Evolutionary conservation across 2,888 invertebrate species (phyloP), one percentile per base, ranked within the genome.

Genomic region (Tetropium fuscum): DNA sequence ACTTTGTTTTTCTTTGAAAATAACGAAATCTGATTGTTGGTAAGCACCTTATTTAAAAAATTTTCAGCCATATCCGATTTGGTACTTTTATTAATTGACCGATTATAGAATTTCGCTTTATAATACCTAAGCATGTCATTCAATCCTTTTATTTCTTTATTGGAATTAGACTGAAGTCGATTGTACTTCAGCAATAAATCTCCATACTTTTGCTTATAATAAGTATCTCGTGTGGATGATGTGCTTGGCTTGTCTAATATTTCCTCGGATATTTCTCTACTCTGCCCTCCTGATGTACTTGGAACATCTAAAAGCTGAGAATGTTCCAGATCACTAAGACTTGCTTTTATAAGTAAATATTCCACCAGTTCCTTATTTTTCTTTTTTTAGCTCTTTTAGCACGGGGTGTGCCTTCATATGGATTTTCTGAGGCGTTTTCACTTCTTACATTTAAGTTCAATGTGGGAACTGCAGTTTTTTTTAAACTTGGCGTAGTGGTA

Each of bases 391-490:
- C 10, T 41, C 41, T 20, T 41, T 41, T 41, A n/a, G 10, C 10
- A 41, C 22, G 20, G 20, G 22, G 41, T 22, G 41, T 41, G 7
- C 7, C 22, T 41, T 34, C 34, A 34, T 2, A 11, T 34, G 11
- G 20, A 10, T 41, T 41, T 19, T 41, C 3, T 7, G 13, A 13
- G 20, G 22, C 10, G 3, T 41, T 1, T 34, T 34, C 6, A 34
- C 34, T 22, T 19, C 4, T 38, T 18, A 18, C 27, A 40, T 22
- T 25, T 25, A 53, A 40, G 30, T 53, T 53, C 40, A 38, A 18
- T 10, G 53, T 40, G 10, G 53, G 53, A 41, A 53, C 15, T 27
- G 53, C 53, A 38, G 38, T 53, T 53, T 53, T 53, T 30, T 53
- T 53, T 27, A 41, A 25, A 38, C 27, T 53, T 22, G 38, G n/a